A percentile compares a stretch with the other conserved stretches of the same genome.
Evolutionary conservation across 2,888 invertebrate species (phyloP).

Genomic region (Chloroclysta siterata): DNA sequence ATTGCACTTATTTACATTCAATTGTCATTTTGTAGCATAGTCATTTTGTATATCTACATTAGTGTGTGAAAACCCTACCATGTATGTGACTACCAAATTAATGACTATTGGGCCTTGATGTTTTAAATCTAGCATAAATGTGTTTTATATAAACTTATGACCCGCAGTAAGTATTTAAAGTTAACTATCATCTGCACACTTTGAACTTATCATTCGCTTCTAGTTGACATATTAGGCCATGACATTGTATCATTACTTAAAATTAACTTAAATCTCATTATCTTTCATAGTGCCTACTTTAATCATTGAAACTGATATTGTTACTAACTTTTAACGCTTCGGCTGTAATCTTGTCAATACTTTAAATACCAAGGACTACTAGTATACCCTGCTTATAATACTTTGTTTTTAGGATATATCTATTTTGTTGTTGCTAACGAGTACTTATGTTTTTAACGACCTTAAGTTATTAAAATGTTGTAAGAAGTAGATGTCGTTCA

Average conservation of each 20-base stretch:
- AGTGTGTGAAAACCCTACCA: slow-evolving; percentile 19
- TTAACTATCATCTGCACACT: slow-evolving; percentile 7
- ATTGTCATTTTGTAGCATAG: slow-evolving; percentile 25
- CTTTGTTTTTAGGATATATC: slow-evolving; percentile 34
- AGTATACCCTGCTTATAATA: slow-evolving; percentile 36
- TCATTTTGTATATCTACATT: slow-evolving; percentile 30
- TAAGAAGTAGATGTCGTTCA: slow-evolving; percentile 5
- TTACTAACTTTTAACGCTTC: slow-evolving; percentile 33
- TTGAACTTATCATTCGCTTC: slow-evolving; percentile 45
- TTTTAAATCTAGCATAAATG: slow-evolving; percentile 12
- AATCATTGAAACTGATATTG: slow-evolving; percentile 27
- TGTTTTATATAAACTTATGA: slow-evolving; percentile 5
- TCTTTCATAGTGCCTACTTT: slow-evolving; percentile 26
- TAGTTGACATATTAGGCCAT: slow-evolving; percentile 49
- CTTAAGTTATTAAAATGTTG: slow-evolving; percentile 17
- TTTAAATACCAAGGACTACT: slow-evolving; percentile 7
- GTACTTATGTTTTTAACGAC: slow-evolving; percentile 18
- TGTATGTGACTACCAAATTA: slow-evolving; percentile 13
- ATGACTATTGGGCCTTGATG: slow-evolving; percentile 2
- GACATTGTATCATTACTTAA: slow-evolving; percentile 41
- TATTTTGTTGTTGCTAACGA: slow-evolving; percentile 19
- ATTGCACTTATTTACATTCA: slow-evolving; percentile 22
- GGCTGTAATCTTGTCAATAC: slow-evolving; percentile 17
- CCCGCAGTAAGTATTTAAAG: slow-evolving; percentile 6
- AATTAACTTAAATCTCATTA: slow-evolving; percentile 19